A percentile compares a stretch with the other conserved stretches of the same genome.
These are phyloP conservation scores for Leptopilina drosophilae DNA, from an alignment of 2,888 invertebrate species.

Conservation along the genomic window DNA sequence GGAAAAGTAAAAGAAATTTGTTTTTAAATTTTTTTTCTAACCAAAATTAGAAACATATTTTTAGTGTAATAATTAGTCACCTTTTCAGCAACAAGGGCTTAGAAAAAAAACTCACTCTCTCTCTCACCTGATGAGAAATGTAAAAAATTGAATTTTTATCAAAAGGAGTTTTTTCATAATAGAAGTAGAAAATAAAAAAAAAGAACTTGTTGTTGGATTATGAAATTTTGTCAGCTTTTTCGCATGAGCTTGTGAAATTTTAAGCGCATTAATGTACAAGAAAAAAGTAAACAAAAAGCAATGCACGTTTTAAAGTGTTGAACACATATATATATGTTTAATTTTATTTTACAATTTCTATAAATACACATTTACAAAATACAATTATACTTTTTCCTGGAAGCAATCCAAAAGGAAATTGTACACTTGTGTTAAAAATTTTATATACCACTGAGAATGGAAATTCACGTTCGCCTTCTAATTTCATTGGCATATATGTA, in stretches of 20 bases:
- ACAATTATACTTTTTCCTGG: background rate
- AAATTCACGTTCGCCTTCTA: conserved; percentile 33
- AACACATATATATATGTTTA: background rate
- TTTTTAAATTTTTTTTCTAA: no score
- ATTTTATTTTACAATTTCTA: background rate
- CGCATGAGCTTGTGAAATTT: background rate
- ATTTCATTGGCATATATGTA: background rate
- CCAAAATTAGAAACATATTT: no score
- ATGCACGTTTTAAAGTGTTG: background rate
- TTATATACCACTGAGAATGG: conserved; percentile 1
- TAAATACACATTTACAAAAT: background rate
- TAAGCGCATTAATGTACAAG: background rate
- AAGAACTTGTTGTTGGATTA: background rate
- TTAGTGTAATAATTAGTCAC: no score
- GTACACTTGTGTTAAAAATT: conserved; percentile 15
- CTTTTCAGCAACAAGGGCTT: no score
- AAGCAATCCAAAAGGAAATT: background rate
- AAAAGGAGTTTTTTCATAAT: conserved; percentile 12
- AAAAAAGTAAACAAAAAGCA: background rate
- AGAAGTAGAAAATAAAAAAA: background rate
- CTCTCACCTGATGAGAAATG: background rate
- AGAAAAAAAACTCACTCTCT: no score
- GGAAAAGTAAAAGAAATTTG: no score
- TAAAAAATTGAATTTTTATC: background rate
- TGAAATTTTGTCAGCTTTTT: background rate